Conservation (phyloP, 2,888 invertebrate species). For the Drosophila mimica region DNA sequence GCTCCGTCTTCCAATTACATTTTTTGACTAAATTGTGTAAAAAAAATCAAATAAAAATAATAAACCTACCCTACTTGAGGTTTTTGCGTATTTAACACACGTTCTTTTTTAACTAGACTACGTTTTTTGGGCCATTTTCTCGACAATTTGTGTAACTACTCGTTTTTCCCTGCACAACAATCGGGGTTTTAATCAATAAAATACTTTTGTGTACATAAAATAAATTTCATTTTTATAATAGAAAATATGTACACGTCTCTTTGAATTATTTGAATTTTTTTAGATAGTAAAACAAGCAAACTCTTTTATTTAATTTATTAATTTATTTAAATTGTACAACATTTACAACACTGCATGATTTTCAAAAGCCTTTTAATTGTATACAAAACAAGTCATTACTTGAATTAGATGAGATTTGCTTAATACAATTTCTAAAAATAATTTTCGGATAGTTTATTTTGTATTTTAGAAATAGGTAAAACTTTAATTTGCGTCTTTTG, state of each 20-base stretch:
- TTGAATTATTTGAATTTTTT: neutral
- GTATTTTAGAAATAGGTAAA: neutral
- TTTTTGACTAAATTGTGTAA: constrained; percentile 54
- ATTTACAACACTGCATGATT: constrained; percentile 3
- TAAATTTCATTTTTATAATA: constrained; percentile 1
- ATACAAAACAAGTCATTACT: neutral
- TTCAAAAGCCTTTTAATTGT: neutral
- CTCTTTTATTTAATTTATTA: neutral
- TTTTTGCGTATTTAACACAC: constrained; percentile 41
- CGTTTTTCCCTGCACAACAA: constrained; percentile 34
- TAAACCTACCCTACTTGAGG: constrained; percentile 47
- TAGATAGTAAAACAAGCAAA: neutral
- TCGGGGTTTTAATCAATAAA: constrained; percentile 23
- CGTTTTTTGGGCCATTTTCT: constrained; percentile 40
- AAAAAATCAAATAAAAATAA: constrained; percentile 28
- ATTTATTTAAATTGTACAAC: neutral
- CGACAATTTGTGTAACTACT: constrained; percentile 15
- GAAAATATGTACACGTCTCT: neutral
- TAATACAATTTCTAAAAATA: neutral
- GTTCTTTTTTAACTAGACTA: constrained; percentile 35
- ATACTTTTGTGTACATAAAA: constrained; percentile 16
- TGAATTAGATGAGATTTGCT: neutral
- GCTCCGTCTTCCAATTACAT: constrained; percentile 17
- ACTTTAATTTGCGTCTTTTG: neutral
- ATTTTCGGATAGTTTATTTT: neutral